Evolutionary conservation across 2,888 invertebrate genomes (phyloP).

Genomic region (Phanerotoma sp.): DNA sequence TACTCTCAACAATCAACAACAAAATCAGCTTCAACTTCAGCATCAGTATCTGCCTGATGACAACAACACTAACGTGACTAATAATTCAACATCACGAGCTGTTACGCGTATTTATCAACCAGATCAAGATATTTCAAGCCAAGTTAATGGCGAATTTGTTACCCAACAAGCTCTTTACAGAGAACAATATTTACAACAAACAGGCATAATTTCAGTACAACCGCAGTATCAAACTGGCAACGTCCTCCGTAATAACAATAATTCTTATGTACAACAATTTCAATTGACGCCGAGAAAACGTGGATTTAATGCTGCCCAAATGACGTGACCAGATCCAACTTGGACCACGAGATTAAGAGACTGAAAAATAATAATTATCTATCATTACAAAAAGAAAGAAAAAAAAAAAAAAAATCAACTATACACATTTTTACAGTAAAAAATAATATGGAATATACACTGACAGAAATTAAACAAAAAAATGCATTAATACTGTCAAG

Average conservation of each 20-base stretch:
- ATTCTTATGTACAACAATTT: constrained; percentile 50
- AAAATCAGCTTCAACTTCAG: no score
- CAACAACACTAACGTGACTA: no score
- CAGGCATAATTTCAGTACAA: constrained; percentile 45
- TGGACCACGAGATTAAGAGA: constrained; percentile 49
- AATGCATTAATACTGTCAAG: no score
- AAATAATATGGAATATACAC: no score
- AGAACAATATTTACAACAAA: constrained; percentile 51
- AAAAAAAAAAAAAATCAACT: no score
- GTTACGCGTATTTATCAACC: constrained; percentile 20
- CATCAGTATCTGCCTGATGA: no score
- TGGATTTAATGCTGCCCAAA: constrained; percentile 49
- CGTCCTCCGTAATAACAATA: constrained; percentile 42
- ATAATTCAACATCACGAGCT: no score
- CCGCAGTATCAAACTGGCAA: constrained; percentile 42
- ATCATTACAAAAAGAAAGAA: no score
- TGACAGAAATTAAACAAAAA: no score
- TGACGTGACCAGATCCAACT: constrained; percentile 49
- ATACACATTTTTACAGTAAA: no score
- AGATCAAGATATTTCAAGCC: constrained; percentile 4
- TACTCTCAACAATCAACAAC: no score
- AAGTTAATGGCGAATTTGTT: constrained; percentile 45
- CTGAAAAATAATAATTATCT: no score
- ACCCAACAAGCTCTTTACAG: constrained; percentile 47
- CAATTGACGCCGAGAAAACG: constrained; percentile 47